Base-by-base conservation (phyloP, 2,888 invertebrate species). In the Glaucopsyche alexis region DNA sequence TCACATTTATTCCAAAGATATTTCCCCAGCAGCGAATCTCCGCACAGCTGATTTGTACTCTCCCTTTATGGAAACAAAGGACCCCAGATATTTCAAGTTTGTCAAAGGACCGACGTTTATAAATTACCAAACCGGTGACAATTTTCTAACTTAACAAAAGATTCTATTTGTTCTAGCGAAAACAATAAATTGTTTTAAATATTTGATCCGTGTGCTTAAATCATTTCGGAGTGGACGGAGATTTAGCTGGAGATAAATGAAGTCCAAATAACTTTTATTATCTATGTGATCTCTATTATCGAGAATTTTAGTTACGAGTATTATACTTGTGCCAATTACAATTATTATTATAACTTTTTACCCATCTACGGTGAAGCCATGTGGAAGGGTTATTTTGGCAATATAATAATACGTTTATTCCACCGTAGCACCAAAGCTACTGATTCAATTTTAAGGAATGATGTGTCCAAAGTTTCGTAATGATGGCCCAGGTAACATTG, bases 1-100 rank as follows among this genome's bases (percentile, higher is more conserved):
- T 89, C 85, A 86, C 88, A 89, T 90, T 90, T 89, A 90, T 89
- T 86, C 84, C 85, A 87, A 89, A 89, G 87, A 89, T 89, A 89
- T 89, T 90, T 86, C 85, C 86, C 87, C 87, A 85, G 84, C 85
- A 89, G 91, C 90, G 88, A 87, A 89, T 89, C 88, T 84, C 85
- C 84, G 82, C 85, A 88, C 84, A 86, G 86, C 87, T 90, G 88
- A 90, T 91, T 90, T 88, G 87, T 89, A 86, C 83, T 80, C 82
- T 80, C 82, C 78, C 83, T 82, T 83, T 86, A 87, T 79, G 79
- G 80, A 78, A 86, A 88, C 87, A 87, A 87, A 85, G 82, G 85
- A 78, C 78, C 79, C 80, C 79, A 84, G 84, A 85, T 85, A 86
- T 85, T 85, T 85, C 79, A 80, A 84, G 82, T 84, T 84, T 84